Evolutionary conservation across 2,797 vertebrate species (phyloP).

Genomic region (Petrocephalus schoutedeni): DNA sequence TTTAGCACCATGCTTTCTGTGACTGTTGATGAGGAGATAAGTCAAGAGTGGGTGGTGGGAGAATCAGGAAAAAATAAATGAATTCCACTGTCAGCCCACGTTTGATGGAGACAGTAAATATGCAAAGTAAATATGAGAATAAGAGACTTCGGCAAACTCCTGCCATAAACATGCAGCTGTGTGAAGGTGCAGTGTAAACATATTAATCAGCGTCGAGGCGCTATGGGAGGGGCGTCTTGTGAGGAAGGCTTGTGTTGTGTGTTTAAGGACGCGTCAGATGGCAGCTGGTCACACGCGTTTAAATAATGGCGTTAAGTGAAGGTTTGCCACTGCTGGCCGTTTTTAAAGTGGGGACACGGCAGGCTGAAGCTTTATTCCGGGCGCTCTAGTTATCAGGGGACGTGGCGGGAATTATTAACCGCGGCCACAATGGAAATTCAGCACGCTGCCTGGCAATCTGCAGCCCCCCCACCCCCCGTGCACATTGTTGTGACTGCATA

Average conservation of each 20-base stretch:
- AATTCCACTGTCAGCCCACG: neutral
- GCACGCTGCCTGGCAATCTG: constrained; percentile 43
- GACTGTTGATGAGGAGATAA: constrained; percentile 9
- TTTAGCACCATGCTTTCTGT: neutral
- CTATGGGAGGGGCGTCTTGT: neutral
- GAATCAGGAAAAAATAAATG: neutral
- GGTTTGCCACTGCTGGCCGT: constrained; percentile 36
- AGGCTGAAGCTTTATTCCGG: neutral
- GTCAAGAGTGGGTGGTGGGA: neutral
- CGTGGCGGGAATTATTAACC: constrained; percentile 64
- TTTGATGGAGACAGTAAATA: neutral
- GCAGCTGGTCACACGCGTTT: neutral
- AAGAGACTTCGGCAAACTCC: neutral
- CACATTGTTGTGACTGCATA: constrained; percentile 40
- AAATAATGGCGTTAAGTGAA: constrained; percentile 47
- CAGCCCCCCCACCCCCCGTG: constrained; percentile 26
- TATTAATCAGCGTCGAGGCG: neutral
- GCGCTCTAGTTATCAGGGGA: constrained; percentile 27
- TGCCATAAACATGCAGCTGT: neutral
- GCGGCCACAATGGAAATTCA: constrained; percentile 48
- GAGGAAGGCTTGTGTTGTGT: neutral
- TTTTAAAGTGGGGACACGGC: constrained; percentile 16
- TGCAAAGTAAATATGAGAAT: neutral
- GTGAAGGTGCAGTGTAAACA: constrained; percentile 1
- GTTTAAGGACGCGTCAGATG: neutral